phyloP scores from a whole-genome alignment of 2,888 invertebrate genomes.

The Arenicola marina region DNA sequence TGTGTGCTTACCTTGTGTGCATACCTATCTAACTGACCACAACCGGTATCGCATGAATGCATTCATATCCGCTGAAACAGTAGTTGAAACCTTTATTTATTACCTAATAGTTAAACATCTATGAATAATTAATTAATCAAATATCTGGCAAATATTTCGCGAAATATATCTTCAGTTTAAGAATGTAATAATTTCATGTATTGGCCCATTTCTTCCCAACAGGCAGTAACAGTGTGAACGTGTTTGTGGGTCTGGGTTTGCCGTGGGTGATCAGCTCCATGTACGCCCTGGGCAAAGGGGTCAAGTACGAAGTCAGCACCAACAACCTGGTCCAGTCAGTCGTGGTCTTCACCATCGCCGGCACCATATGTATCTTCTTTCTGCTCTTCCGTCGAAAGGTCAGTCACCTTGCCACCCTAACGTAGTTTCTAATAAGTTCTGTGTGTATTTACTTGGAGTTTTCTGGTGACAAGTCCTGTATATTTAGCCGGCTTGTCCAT shows the following conservation, averaged over 20 bases:
- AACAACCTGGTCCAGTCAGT: constrained; percentile 51
- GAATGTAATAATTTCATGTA: not conserved
- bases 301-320: constrained; percentile 40
- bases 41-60: too few relatives aligned
- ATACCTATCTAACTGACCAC: too few relatives aligned
- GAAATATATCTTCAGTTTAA: too few relatives aligned
- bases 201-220: constrained; percentile 3
- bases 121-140: too few relatives aligned
- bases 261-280: constrained; percentile 56
- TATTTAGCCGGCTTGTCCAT: not conserved
- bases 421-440: not conserved
- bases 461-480: too few relatives aligned
- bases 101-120: too few relatives aligned
- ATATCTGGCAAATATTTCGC: too few relatives aligned
- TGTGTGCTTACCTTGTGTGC: too few relatives aligned
- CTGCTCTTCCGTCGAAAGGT: constrained; percentile 52
- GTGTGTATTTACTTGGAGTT: not conserved
- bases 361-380: constrained; percentile 43
- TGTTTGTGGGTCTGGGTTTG: constrained; percentile 57
- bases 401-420: constrained; percentile 17
- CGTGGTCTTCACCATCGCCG: constrained; percentile 47
- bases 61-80: too few relatives aligned
- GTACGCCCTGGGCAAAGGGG: constrained; percentile 41
- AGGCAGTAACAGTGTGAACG: constrained; percentile 60
- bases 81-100: too few relatives aligned